phyloP scores from a whole-genome alignment of 2,797 vertebrate species.

The Pyrocephalus nanus region DNA sequence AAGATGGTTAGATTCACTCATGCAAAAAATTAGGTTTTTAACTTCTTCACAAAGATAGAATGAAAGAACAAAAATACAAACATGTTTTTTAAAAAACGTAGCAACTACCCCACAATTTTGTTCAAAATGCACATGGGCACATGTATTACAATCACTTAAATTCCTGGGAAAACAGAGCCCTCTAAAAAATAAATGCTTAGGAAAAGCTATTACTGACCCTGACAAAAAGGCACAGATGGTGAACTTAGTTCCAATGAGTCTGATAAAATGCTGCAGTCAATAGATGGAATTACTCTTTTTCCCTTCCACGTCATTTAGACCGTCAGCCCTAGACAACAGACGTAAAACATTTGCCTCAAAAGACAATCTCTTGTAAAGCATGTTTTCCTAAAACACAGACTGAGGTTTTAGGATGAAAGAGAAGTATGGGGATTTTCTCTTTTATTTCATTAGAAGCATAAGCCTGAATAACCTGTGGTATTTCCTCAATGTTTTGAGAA shows the following conservation, averaged over 20 bases:
- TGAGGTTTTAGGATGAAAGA: not conserved
- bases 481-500: not conserved
- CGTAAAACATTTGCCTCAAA: slow-evolving; percentile 2
- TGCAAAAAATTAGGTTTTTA: not conserved
- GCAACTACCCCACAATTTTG: not conserved
- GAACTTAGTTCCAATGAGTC: not conserved
- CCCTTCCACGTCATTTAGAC: not conserved
- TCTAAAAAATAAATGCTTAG: not conserved
- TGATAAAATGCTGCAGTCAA: not conserved
- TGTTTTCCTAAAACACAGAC: not conserved
- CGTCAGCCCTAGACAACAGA: not conserved
- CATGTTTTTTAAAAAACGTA: not conserved
- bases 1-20: not conserved
- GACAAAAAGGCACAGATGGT: slow-evolving; percentile 23
- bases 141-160: not conserved
- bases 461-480: not conserved
- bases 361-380: not conserved
- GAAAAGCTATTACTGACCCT: not conserved
- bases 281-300: slow-evolving; percentile 23
- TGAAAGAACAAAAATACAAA: not conserved
- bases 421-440: not conserved
- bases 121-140: not conserved
- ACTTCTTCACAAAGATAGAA: not conserved
- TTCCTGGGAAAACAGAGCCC: not conserved
- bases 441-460: not conserved